Evolutionary conservation across 2,797 vertebrate genomes (phyloP), one percentile per base, ranked within the genome.

Genomic region (Peromyscus nudipes): DNA sequence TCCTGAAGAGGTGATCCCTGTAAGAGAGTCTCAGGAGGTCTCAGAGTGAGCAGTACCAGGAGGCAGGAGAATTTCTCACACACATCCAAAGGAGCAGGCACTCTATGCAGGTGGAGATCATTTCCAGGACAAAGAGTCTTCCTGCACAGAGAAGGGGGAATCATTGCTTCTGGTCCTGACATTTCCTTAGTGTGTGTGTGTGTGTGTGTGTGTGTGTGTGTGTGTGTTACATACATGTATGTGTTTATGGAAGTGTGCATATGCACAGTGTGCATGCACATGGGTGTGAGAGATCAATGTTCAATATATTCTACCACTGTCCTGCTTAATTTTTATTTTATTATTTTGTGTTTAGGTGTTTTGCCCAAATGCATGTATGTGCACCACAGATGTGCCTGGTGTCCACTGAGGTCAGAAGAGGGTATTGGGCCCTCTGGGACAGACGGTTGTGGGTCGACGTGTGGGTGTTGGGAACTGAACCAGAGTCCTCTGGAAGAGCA

Each of bases 71-170:
- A 34, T 12, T n/a, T 27, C 34, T 31, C 62, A 34, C 65, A 55
- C 40, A 86, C 91, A 73, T 34, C 43, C 37, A 77, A 49, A 64
- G 1, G 62, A 89, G 29, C 75, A 93, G 19, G 89, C n/a, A 2
- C 23, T 43, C 49, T 88, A 21, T 5, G n/a, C 34, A 77, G 17
- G 37, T 34, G 43, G 8, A 55, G 55, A 52, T 65, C n/a, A 21
- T 29, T 57, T 87, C 93, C 13, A 65, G 76, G 52, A 57, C 34
- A 31, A n/a, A 76, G 31, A n/a, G 19, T n/a, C 34, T 88, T 65
- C 67, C 29, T 21, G 46, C 69, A 16, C 0, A 8, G 16, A 27
- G 13, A 6, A 16, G 5, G 12, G 12, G 11, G 1, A 2, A 2
- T 0, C 6, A 14, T 12, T 31, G 52, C 37, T 89, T 82, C 69